Base-by-base conservation (phyloP, 2,888 invertebrate species). In the Agrochola macilenta region DNA sequence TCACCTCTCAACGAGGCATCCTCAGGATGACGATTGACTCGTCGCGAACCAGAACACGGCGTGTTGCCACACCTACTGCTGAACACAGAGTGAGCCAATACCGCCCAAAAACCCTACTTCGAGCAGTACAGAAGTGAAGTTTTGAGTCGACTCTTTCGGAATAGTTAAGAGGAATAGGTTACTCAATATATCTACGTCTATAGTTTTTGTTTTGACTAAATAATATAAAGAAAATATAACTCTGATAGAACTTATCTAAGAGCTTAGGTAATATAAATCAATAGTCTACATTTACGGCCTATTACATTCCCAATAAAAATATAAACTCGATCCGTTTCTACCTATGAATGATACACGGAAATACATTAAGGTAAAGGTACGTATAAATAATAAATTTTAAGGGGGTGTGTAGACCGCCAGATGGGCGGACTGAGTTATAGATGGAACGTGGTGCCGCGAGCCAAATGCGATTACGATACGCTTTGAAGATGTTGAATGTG, bases 401-500 rank as follows among this genome's bases (percentile, higher is more conserved):
- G 49, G 83, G 85, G 69, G 82, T 82, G 82, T 85, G 63, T 35
- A 63, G 69, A 65, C 58, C 64, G 57, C 23, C 74, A 68, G 35
- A 46, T 84, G 85, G 75, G 60, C n/a, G 64, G 72, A 43, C 43
- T 85, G 86, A 83, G 73, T 82, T 82, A 85, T 83, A n/a, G 66
- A 52, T 35, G 57, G 49, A 82, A 82, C 78, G 83, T 83, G 83
- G 82, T 7, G 66, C 81, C 75, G 54, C 61, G 63, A 58, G 72
- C 78, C 61, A 83, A 85, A 85, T 77, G 70, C 66, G 78, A 57
- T 74, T 82, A 85, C 63, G 70, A 74, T 83, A 78, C 63, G 68
- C 30, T 72, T 58, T 73, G 64, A 58, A 68, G 70, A 74, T 75
- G 30, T 80, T 57, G 23, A 66, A 57, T 57, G 64, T 69, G 35